Conservation (phyloP, 53 echinoderm and acorn worm species). For the Temnopleurus reevesii region DNA sequence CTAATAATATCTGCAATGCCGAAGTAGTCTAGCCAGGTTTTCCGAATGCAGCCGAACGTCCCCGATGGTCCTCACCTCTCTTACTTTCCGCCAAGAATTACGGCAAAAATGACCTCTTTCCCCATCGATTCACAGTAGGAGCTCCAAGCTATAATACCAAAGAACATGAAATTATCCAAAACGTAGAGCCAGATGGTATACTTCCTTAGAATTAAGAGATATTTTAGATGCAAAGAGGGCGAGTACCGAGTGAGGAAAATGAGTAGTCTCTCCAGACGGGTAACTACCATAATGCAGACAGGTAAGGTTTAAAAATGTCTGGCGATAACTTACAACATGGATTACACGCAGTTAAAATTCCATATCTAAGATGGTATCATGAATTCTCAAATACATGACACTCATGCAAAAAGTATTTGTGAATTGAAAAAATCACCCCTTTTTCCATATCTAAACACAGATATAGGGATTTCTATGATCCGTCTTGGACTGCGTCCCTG, state of each 20-base stretch:
- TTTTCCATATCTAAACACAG: too few relatives aligned
- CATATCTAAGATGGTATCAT: neutral
- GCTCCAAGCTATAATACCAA: neutral
- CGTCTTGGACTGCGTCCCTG: neutral
- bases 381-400: too few relatives aligned
- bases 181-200: conserved; percentile 23
- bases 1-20: conserved; percentile 61
- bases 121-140: neutral
- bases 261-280: conserved; percentile 73
- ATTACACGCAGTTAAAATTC: conserved; percentile 12
- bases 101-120: conserved; percentile 1
- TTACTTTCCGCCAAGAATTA: neutral
- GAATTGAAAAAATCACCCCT: too few relatives aligned
- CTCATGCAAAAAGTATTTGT: too few relatives aligned
- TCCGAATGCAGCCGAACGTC: conserved; percentile 57
- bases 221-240: conserved; percentile 56
- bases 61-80: conserved; percentile 58
- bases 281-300: conserved; percentile 69
- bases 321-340: conserved; percentile 53
- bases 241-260: conserved; percentile 69
- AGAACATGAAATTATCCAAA: conserved; percentile 38
- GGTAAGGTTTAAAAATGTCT: conserved; percentile 66
- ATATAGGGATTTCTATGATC: neutral
- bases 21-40: conserved; percentile 63
- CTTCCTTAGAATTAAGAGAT: neutral